Base-by-base conservation (phyloP, 2,888 invertebrate genomes). In the Drosophila mettleri region DNA sequence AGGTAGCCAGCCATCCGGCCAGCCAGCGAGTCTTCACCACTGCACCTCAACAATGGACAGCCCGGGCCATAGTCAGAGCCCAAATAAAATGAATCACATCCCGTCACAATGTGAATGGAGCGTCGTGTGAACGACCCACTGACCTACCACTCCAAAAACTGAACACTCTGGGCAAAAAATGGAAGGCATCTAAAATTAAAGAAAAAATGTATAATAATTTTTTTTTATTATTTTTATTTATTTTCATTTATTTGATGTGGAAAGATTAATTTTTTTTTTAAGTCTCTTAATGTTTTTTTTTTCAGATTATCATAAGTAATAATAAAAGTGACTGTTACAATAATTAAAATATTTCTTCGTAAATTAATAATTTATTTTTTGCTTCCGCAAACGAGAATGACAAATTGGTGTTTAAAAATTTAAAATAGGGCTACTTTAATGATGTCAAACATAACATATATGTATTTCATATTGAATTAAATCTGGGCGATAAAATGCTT, bases 11-110 rank as follows among this genome's bases (percentile, higher is more conserved):
- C 29, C 29, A 53, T n/a, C 41, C 69, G 36, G 39, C 51, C 43
- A 38, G 51, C 34, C 34, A 52, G 41, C 41, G 69, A 46, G 57
- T 62, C 75, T 64, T 73, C 69, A 57, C 60, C 74, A 67, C 69
- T 89, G 89, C 88, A 89, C 68, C 74, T 70, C 52, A 73, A 88
- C 85, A 86, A 88, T 86, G 78, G 69, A 36, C 45, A 24, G 53
- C 10, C 22, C 33, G 14, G 24, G 22, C 29, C 38, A 7, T 5
- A n/a, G 43, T 22, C 53, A 43, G 52, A 54, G 52, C 63, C 53
- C 61, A 61, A 69, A 57, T 20, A 49, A 76, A 77, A 86, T 78
- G 86, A 88, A 80, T 85, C 84, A 83, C 82, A 72, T 55, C 68
- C 68, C 75, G 69, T 78, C 84, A 70, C 79, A 75, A 67, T 74